These are phyloP conservation scores for Pelosia muscerda DNA, from an alignment of 2,888 invertebrate species.

Conservation along the genomic window DNA sequence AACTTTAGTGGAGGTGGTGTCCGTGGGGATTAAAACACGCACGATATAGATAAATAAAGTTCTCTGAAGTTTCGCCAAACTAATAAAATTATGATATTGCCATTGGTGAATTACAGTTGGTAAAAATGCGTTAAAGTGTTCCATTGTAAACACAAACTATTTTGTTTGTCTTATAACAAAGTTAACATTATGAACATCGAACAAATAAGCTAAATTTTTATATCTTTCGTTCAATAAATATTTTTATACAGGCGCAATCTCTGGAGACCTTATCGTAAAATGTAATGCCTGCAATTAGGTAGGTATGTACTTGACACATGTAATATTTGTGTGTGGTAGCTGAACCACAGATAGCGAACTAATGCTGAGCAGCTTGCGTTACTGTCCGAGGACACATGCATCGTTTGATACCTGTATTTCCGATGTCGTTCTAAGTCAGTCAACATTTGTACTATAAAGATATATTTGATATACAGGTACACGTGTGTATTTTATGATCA, in stretches of 20 bases:
- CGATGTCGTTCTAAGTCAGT: not conserved
- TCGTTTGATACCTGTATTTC: not conserved
- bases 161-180: too few species aligned
- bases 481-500: not conserved
- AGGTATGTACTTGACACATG: constrained; percentile 21
- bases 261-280: constrained; percentile 16
- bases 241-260: not conserved
- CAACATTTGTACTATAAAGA: not conserved
- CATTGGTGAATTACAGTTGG: too few species aligned
- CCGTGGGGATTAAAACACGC: too few species aligned
- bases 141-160: not conserved
- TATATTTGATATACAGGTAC: too few species aligned
- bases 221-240: not conserved
- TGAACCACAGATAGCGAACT: too few species aligned
- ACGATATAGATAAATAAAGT: too few species aligned
- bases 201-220: not conserved
- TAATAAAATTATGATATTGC: too few species aligned
- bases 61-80: too few species aligned
- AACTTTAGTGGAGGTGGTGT: too few species aligned
- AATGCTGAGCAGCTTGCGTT: not conserved
- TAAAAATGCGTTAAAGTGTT: too few species aligned
- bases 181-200: not conserved
- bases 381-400: not conserved
- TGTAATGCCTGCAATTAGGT: constrained; percentile 23
- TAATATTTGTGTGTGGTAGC: constrained; percentile 15